Base-by-base conservation (phyloP, 2,888 invertebrate genomes). In the Luperina testacea region DNA sequence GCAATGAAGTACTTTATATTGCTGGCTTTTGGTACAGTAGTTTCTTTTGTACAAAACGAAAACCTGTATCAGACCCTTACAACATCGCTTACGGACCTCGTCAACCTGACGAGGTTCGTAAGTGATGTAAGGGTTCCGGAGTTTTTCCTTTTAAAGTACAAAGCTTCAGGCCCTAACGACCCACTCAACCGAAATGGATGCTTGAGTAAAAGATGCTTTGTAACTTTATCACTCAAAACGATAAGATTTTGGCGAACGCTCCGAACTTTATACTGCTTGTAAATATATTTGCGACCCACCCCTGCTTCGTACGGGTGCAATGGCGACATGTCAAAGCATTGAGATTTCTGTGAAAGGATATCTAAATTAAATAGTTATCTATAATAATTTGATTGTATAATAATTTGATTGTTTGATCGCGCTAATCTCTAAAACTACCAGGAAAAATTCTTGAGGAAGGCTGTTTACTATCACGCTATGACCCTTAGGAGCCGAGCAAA, bases 171-270 rank as follows among this genome's bases (percentile, higher is more conserved):
- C n/a, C 17, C 42, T 59, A 53, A 72, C n/a, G 57, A 17, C 20
- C 17, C 42, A 69, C 53, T 82, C 57, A n/a, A 48, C 53, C n/a
- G 64, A 72, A 83, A 84, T 78, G 51, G 69, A 72, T 53, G 5
- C 64, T 82, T 64, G 24, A 63, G 32, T 51, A 48, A 38, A 80
- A 74, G 4, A 32, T 67, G 32, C 59, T 59, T 72, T 64, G 45
- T 48, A 65, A 70, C 4, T 68, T 70, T 72, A 51, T 51, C 53
- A 24, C 59, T 48, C 24, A 42, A 51, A 77, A 45, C 42, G 11
- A 84, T 78, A 17, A 69, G 64, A 65, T 67, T 73, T 75, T 53
- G 24, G 32, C 67, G 3, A 67, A 53, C 24, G 24, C 7, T 64
- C 42, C 9, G 13, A 11, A 20, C 8, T 2, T 27, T 48, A 24